phyloP scores from a whole-genome alignment of 2,797 vertebrate genomes.

The Chelon auratus region DNA sequence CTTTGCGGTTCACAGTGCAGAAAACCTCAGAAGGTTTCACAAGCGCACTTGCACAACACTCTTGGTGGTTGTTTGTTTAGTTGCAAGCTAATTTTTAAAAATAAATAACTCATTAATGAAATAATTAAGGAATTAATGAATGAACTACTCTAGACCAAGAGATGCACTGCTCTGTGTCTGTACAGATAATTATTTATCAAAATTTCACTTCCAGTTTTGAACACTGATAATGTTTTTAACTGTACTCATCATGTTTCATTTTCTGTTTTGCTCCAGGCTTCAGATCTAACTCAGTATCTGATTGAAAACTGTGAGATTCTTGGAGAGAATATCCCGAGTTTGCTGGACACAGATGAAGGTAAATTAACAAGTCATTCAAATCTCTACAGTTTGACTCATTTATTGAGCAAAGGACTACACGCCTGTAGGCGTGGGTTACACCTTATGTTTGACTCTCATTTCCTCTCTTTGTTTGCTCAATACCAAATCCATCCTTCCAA shows the following conservation, averaged over 20 bases:
- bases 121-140: too few relatives aligned
- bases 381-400: background rate
- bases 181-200: background rate
- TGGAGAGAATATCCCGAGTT: slow-evolving; percentile 83
- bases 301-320: slow-evolving; percentile 91
- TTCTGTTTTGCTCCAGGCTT: slow-evolving; percentile 83
- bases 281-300: slow-evolving; percentile 90
- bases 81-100: background rate
- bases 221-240: background rate
- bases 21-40: slow-evolving; percentile 70
- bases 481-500: background rate
- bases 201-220: background rate
- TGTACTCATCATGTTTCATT: background rate
- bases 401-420: background rate
- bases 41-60: slow-evolving; percentile 3
- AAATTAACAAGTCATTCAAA: slow-evolving; percentile 26
- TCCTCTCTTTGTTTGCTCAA: background rate
- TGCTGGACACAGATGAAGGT: slow-evolving; percentile 85
- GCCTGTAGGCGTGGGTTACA: background rate
- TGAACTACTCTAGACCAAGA: background rate
- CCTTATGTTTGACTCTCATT: background rate
- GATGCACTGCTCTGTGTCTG: background rate
- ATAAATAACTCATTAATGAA: too few relatives aligned
- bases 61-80: background rate
- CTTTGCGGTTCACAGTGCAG: slow-evolving; percentile 55